phyloP scores from a whole-genome alignment of 2,797 vertebrate genomes.

The Trematomus bernacchii region DNA sequence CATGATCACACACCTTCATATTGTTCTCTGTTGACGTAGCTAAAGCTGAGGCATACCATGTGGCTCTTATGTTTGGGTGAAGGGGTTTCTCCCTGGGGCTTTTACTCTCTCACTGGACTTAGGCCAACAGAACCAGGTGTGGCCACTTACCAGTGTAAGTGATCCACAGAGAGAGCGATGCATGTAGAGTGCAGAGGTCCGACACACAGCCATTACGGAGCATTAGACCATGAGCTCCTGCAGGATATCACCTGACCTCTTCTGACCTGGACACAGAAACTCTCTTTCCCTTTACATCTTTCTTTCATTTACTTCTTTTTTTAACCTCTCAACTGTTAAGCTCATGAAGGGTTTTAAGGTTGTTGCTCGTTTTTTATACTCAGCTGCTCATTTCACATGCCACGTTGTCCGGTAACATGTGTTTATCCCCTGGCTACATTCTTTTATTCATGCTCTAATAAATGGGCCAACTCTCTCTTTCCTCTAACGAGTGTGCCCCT shows the following conservation, averaged over 20 bases:
- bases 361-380: conserved; percentile 11
- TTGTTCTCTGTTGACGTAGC: conserved; percentile 17
- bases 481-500: conserved; percentile 37
- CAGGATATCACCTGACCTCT: conserved; percentile 44
- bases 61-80: conserved; percentile 17
- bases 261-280: conserved; percentile 42
- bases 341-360: neutral
- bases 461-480: conserved; percentile 34
- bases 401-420: conserved; percentile 34
- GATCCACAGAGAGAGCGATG: conserved; percentile 50
- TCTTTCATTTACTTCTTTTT: conserved; percentile 10
- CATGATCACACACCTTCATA: neutral
- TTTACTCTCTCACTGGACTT: conserved; percentile 36
- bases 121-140: conserved; percentile 61
- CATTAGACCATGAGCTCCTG: conserved; percentile 46
- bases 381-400: conserved; percentile 3
- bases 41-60: conserved; percentile 4
- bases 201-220: conserved; percentile 41
- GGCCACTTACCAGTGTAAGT: conserved; percentile 54
- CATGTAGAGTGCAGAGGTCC: conserved; percentile 38
- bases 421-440: conserved; percentile 49
- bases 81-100: conserved; percentile 10
- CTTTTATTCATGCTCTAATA: conserved; percentile 39
- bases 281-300: conserved; percentile 1
- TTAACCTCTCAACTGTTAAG: neutral